phyloP scores from a whole-genome alignment of 2,113 vertebrate species.

The Cariama cristata region DNA sequence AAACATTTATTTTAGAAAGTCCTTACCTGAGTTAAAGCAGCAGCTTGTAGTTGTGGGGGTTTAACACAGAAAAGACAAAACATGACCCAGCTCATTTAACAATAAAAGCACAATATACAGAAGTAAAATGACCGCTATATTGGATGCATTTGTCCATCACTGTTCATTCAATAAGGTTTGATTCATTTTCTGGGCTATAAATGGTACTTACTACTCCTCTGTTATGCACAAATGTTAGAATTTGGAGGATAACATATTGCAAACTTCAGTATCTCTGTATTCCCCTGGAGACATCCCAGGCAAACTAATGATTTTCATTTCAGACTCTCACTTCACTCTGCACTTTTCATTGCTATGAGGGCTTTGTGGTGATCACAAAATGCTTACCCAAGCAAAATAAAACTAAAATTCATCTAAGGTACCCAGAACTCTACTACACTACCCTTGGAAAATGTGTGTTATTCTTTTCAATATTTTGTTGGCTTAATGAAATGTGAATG shows the following conservation, averaged over 20 bases:
- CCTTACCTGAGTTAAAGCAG: neutral
- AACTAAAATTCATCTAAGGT: constrained; percentile 23
- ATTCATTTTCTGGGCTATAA: constrained; percentile 19
- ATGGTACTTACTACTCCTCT: neutral
- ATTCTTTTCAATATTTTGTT: neutral
- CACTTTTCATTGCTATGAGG: constrained; percentile 24
- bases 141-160: neutral
- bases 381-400: constrained; percentile 39
- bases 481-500: neutral
- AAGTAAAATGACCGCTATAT: neutral
- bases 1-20: neutral
- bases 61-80: neutral
- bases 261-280: constrained; percentile 4
- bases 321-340: constrained; percentile 21
- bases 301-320: constrained; percentile 60
- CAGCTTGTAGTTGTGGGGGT: neutral
- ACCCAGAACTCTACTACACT: neutral
- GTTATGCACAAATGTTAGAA: constrained; percentile 1
- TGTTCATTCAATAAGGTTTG: neutral
- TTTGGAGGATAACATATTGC: constrained; percentile 9
- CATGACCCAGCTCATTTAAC: neutral
- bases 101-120: neutral
- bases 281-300: neutral
- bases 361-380: constrained; percentile 35
- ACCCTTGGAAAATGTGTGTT: neutral